Base-by-base conservation (phyloP, 2,797 vertebrate species). In the Podarcis lilfordi region DNA sequence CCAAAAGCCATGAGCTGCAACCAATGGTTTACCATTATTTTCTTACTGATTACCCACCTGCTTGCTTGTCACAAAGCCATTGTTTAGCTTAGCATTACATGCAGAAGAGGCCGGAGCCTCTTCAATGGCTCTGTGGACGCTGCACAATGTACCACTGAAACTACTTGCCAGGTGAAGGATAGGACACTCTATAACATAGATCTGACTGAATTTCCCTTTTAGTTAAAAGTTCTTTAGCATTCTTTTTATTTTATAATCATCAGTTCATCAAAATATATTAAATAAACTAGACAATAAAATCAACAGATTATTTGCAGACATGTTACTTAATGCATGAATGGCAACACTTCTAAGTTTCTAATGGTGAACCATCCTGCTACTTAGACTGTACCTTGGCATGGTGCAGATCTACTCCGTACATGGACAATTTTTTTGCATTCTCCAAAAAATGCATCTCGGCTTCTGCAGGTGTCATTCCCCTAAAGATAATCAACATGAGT, bases 371-470 rank as follows among this genome's bases (percentile, higher is more conserved):
- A 74, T 11, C 81, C 1, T 66, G 10, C 37, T 61, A 88, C 77
- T 29, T 11, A 91, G 17, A 2, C 45, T 85, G 1, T 97, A 99
- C 99, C 99, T 99, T 99, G 80, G 99, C 99, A 78, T 99, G 99
- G 95, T 99, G 99, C 89, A 99, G 98, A 94, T 99, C 99, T 80
- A 99, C 99, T 75, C 99, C 99, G 29, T 98, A 99, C 99, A 99
- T 99, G 15, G 99, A 99, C 0, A 99, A 96, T 91, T 99, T 99
- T 97, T 99, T 99, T 94, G 98, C 99, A 87, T 99, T 99, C 96
- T 99, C 99, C 96, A 99, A 93, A 96, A 99, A 99, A 96, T 98
- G 98, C 95, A 99, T 98, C 96, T 99, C 99, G n/a, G 99, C 99
- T 88, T 99, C 99, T 13, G 98, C 99, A 66, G 99, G 99, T 61